Evolutionary conservation across 2,797 vertebrate species (phyloP), one percentile per base, ranked within the genome.

Genomic region (Silurus lanzhouensis): DNA sequence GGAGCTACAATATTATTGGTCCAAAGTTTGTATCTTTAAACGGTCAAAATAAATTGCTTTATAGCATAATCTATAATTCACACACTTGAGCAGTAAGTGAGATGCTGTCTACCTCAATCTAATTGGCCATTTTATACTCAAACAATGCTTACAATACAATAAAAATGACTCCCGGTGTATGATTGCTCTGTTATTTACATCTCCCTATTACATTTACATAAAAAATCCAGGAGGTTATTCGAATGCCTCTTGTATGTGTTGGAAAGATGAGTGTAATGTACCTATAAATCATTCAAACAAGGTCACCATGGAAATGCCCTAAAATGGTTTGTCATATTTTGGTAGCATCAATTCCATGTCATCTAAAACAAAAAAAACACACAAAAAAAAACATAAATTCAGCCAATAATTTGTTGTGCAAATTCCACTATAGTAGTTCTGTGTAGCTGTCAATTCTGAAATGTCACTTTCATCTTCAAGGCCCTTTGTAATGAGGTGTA

Each of bases 321-420:
- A 25, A 48, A 64, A 80, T 48, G 20, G 76, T 84, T 86, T 81
- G 64, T 80, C 27, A n/a, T 60, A n/a, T 79, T 79, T 44, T 79
- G 52, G 25, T 77, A 58, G 25, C 17, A 4, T 57, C 25, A 58
- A 10, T 48, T 58, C 20, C 7, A 1, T 58, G 22, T 46, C 10
- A 70, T 60, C 9, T 58, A 5, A 70, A 44, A n/a, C 7, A 22
- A 8, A 5, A 72, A 48, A 72, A 14, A 38, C 3, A 38, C 31
- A 38, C 31, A 38, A 38, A 38, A 38, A 38, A 38, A n/a, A 52
- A 10, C 25, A 27, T 70, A 0, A 13, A 52, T 25, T 19, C 25
- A 58, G 12, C 44, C 68, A 31, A 48, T 22, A 64, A 81, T 8
- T 10, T 10, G 38, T 48, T 22, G 13, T 0, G 1, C 22, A 64